phyloP scores from a whole-genome alignment of 1,140 invertebrate genomes.

The Drosophila kohkoa region DNA sequence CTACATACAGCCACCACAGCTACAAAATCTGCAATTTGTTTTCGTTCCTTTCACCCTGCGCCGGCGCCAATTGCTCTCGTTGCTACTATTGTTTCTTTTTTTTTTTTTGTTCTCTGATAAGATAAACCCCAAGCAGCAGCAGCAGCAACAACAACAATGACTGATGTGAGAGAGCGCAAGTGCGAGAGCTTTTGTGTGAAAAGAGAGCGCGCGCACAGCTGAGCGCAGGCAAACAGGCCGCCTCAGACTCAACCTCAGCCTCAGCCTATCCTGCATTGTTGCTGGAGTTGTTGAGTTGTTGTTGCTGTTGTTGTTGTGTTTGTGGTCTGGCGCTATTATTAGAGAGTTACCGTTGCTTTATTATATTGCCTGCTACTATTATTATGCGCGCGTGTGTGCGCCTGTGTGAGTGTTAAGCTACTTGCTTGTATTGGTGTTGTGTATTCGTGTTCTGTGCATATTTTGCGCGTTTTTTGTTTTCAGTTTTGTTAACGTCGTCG shows the following conservation, averaged over 20 bases:
- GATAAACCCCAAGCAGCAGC: slow-evolving; percentile 43
- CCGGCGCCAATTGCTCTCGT: slow-evolving; percentile 50
- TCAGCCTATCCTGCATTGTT: slow-evolving; percentile 31
- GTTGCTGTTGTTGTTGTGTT: slow-evolving; percentile 29
- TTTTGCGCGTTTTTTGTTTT: slow-evolving; percentile 81
- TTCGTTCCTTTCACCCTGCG: slow-evolving; percentile 43
- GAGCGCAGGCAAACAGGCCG: slow-evolving; percentile 22
- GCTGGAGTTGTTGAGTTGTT: slow-evolving; percentile 30
- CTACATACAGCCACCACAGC: slow-evolving; percentile 10
- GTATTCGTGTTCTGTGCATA: slow-evolving; percentile 76
- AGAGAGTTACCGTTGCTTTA: slow-evolving; percentile 81
- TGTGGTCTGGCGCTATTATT: slow-evolving; percentile 69
- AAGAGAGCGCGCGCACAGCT: slow-evolving; percentile 53
- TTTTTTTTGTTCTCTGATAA: slow-evolving; percentile 40
- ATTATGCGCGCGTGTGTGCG: slow-evolving; percentile 29
- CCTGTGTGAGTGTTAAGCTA: slow-evolving; percentile 19
- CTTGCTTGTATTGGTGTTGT: slow-evolving; percentile 29
- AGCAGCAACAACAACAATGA: slow-evolving; percentile 20
- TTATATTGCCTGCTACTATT: slow-evolving; percentile 73
- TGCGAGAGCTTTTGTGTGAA: slow-evolving; percentile 17
- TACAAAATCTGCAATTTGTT: slow-evolving; percentile 38
- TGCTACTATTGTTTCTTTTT: not conserved
- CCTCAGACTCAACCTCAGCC: no score
- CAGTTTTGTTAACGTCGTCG: slow-evolving; percentile 80
- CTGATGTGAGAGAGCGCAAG: slow-evolving; percentile 20